phyloP scores from a whole-genome alignment of 2,888 invertebrate species.

The Drosophila picticornis region DNA sequence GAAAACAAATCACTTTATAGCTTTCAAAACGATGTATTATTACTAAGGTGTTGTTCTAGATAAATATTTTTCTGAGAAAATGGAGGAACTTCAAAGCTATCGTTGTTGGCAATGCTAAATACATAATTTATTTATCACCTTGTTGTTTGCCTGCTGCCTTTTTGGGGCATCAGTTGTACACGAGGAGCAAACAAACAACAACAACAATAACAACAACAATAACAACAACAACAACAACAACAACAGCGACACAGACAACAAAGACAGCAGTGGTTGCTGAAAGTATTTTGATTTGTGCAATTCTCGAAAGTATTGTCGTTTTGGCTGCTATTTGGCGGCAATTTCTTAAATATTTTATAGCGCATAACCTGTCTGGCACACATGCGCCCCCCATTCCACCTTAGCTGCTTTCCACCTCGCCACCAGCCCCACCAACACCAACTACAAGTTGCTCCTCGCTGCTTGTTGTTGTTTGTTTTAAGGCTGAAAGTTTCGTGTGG shows the following conservation, averaged over 20 bases:
- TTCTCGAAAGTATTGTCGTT: slow-evolving; percentile 76
- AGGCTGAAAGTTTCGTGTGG: slow-evolving; percentile 55
- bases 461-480: slow-evolving; percentile 51
- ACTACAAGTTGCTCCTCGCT: not conserved
- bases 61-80: not conserved
- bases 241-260: slow-evolving; percentile 48
- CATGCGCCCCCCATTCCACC: slow-evolving; percentile 54
- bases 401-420: not conserved
- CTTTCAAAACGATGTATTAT: slow-evolving; percentile 20
- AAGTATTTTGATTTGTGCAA: slow-evolving; percentile 81
- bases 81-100: slow-evolving; percentile 24
- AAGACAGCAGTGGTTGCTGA: slow-evolving; percentile 31
- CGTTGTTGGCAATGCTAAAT: slow-evolving; percentile 49
- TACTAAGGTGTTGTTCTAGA: not conserved
- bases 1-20: not conserved
- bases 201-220: slow-evolving; percentile 5
- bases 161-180: slow-evolving; percentile 63
- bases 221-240: not conserved
- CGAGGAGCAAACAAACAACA: not conserved
- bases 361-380: slow-evolving; percentile 80
- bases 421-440: too few relatives aligned
- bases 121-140: slow-evolving; percentile 73
- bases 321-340: slow-evolving; percentile 71
- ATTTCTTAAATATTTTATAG: slow-evolving; percentile 80
- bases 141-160: slow-evolving; percentile 43